Base-by-base conservation (phyloP, 2,888 invertebrate genomes). In the Pristionchus fissidentatus region DNA sequence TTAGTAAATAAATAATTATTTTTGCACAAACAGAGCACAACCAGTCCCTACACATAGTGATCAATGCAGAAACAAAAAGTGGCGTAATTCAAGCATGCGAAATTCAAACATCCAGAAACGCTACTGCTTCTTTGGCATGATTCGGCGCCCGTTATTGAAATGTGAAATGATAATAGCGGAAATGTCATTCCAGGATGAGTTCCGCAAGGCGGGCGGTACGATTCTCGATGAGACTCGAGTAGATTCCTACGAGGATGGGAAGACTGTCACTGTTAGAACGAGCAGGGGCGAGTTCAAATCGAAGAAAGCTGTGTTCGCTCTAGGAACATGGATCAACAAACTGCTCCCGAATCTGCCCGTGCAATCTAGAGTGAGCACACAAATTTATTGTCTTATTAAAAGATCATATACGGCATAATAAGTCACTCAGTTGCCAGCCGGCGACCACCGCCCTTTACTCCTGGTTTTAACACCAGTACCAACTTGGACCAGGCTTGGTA, bases 271-370 rank as follows among this genome's bases (percentile, higher is more conserved):
- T 4, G 26, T 83, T 32, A 49, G 26, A 38, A 83, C 83, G 5
- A 52, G 26, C 15, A 49, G 41, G 22, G 83, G 83, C 26, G 38
- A 32, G 32, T 38, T 83, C n/a, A 38, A 10, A 32, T 8, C 83
- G 19, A 70, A 55, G 19, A 83, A 83, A 19, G 83, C 83, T 19
- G 29, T 91, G 35, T 87, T 91, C 52, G 89, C 91, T 15, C 88
- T 88, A 10, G 91, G 91, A 22, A 86, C 87, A 10, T 91, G 91
- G 91, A 85, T 91, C 43, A 86, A 85, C 8, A 85, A 87, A 70
- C 81, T 92, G 8, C 32, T 90, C 15, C 88, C 88, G 3, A 83
- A 86, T 35, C 80, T 89, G 0, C 84, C 85, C 13, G 85, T 89
- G 52, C 85, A 87, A 43, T 86, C 87, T 22, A 84, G 88, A 83